phyloP scores from a whole-genome alignment of 2,797 vertebrate species.

The Peromyscus nudipes region DNA sequence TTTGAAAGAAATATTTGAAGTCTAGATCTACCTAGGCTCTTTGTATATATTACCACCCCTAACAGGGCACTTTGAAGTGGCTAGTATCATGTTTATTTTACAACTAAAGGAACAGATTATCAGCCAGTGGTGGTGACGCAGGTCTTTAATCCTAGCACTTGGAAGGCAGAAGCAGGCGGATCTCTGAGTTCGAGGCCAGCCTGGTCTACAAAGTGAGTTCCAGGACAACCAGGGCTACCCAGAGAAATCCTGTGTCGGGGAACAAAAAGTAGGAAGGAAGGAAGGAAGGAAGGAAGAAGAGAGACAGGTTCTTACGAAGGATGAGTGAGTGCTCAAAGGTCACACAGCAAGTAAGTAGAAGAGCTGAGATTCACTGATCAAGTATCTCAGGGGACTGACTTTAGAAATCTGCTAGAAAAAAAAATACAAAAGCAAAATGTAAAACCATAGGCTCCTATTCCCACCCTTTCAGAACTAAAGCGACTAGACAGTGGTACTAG shows the following conservation, averaged over 20 bases:
- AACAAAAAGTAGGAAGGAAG: too few species aligned
- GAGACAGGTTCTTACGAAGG: background rate
- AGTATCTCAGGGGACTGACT: background rate
- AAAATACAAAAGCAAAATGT: background rate
- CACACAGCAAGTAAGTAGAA: background rate
- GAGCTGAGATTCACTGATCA: constrained; percentile 51
- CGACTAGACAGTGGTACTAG: background rate
- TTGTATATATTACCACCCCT: background rate
- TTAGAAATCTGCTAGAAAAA: background rate
- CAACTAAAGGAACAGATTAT: background rate
- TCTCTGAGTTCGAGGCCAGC: too few species aligned
- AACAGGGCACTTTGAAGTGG: background rate
- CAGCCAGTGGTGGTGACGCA: too few species aligned
- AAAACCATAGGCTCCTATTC: background rate
- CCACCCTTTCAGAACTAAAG: background rate
- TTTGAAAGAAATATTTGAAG: constrained; percentile 53
- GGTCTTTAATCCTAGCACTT: too few species aligned
- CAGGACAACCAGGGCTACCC: too few species aligned
- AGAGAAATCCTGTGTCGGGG: too few species aligned
- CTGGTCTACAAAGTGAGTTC: too few species aligned
- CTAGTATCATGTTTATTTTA: background rate
- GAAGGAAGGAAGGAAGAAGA: too few species aligned
- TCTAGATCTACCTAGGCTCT: background rate
- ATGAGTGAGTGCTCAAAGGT: background rate
- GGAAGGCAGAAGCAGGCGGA: too few species aligned